Evolutionary conservation across 2,888 invertebrate species (phyloP).

Genomic region (Uropetala carovei): DNA sequence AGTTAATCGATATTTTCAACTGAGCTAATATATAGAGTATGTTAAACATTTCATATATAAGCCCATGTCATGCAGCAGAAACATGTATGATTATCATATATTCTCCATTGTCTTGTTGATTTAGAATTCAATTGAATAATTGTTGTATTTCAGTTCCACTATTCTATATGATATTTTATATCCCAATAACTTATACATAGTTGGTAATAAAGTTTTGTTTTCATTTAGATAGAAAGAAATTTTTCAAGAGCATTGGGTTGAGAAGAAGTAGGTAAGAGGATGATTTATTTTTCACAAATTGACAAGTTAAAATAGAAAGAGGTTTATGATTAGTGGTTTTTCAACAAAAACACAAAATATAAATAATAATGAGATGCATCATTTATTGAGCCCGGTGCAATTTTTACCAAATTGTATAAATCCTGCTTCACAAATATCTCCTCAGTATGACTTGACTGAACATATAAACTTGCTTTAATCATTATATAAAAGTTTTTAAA

Average conservation of each 20-base stretch:
- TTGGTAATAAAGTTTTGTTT: neutral
- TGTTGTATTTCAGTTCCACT: neutral
- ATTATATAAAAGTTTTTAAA: no score
- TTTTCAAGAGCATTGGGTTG: neutral
- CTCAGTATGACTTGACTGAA: neutral
- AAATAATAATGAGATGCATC: neutral
- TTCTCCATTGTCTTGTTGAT: neutral
- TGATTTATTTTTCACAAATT: neutral
- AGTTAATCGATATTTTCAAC: slow-evolving; percentile 26
- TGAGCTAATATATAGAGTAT: slow-evolving; percentile 37
- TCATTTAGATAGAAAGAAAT: neutral
- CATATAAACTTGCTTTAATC: neutral
- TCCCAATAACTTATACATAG: neutral
- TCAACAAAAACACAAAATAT: neutral
- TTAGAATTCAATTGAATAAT: neutral
- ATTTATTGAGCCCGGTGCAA: neutral
- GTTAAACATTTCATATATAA: neutral
- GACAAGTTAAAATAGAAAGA: neutral
- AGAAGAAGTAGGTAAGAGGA: neutral
- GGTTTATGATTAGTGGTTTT: neutral
- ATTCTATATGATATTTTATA: neutral
- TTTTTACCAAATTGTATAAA: neutral
- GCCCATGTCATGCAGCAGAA: neutral
- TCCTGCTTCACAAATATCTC: neutral
- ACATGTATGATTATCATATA: neutral